Evolutionary conservation across 1,140 invertebrate genomes (phyloP), one percentile per base, ranked within the genome.

Genomic region (Drosophila kanapiae): DNA sequence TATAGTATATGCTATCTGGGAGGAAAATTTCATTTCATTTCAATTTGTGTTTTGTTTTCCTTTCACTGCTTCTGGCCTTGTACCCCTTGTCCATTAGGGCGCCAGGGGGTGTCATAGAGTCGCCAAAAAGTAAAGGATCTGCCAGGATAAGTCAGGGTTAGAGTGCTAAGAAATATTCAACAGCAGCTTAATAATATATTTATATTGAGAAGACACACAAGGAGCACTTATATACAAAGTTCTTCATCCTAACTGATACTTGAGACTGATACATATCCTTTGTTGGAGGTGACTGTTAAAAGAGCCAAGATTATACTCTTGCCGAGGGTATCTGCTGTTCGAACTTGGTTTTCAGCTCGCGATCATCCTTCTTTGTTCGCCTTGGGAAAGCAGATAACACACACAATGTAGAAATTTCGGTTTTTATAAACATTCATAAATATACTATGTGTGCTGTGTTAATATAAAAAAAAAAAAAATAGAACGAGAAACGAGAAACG

Each of bases 351-450:
- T n/a, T 2, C 0, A 8, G 1, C 3, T 0, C n/a, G 2, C 1
- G 5, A 10, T 42, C 13, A 10, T 42, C 13, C 51, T 38, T 40
- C 45, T 59, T 71, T 59, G 45, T 71, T 72, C 37, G 37, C 69
- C 67, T 59, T 71, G 53, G 53, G 49, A 69, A 72, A 18, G 65
- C 9, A 40, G 51, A 48, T 42, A 72, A 49, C 14, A 49, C 14
- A 49, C 35, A 49, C 43, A 37, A 57, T 27, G 53, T 42, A 49
- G 42, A 72, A 51, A 70, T 62, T 37, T 53, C 51, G 16, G 48
- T 53, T 60, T 72, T 60, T 72, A 72, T 72, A 72, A 72, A 72
- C 69, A 72, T 72, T 72, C 54, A 72, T 51, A 71, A 72, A 72
- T 72, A 72, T 45, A 23, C 23, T 23, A 23, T 23, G 6, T 31